Evolutionary conservation across 2,113 vertebrate genomes (phyloP).

Genomic region (Syngnathus typhle): DNA sequence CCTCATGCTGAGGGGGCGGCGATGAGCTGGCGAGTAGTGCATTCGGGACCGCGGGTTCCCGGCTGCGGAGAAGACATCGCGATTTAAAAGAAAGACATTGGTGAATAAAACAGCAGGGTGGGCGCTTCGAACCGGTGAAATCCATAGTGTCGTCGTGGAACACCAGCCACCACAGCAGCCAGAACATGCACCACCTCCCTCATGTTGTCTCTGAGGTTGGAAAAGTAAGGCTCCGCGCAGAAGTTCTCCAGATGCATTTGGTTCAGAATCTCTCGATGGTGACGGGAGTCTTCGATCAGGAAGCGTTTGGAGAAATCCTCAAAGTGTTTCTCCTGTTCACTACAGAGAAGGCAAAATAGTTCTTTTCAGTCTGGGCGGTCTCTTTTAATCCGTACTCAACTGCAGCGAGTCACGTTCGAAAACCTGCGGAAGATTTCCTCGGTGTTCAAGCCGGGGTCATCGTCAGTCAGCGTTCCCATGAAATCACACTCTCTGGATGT

Average conservation of each 20-base stretch:
- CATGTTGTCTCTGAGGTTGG: slow-evolving; percentile 87
- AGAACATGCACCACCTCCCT: slow-evolving; percentile 81
- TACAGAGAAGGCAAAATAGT: slow-evolving; percentile 53
- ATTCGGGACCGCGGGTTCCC: slow-evolving; percentile 15
- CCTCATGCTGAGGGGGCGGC: slow-evolving; percentile 16
- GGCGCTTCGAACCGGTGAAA: slow-evolving; percentile 72
- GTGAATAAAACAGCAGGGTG: too few species aligned
- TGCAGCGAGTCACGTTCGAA: rapidly evolving
- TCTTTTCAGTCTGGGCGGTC: background rate
- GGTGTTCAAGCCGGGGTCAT: slow-evolving; percentile 49
- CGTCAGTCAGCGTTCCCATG: slow-evolving; percentile 72
- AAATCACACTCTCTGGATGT: slow-evolving; percentile 84
- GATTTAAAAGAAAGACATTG: background rate
- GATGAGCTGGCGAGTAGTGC: background rate
- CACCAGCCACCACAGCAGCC: slow-evolving; percentile 79
- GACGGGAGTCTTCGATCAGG: slow-evolving; percentile 72
- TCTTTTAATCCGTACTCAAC: background rate
- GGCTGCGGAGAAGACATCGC: slow-evolving; percentile 6
- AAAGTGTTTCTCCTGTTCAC: slow-evolving; percentile 74
- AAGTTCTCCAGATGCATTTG: slow-evolving; percentile 85
- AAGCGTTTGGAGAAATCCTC: slow-evolving; percentile 76
- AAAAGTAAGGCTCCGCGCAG: slow-evolving; percentile 84
- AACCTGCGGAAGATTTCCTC: slow-evolving; percentile 75
- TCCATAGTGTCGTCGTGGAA: slow-evolving; percentile 71
- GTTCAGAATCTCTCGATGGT: slow-evolving; percentile 77